phyloP scores from a whole-genome alignment of 2,113 vertebrate genomes.

The Rhombomys opimus region DNA sequence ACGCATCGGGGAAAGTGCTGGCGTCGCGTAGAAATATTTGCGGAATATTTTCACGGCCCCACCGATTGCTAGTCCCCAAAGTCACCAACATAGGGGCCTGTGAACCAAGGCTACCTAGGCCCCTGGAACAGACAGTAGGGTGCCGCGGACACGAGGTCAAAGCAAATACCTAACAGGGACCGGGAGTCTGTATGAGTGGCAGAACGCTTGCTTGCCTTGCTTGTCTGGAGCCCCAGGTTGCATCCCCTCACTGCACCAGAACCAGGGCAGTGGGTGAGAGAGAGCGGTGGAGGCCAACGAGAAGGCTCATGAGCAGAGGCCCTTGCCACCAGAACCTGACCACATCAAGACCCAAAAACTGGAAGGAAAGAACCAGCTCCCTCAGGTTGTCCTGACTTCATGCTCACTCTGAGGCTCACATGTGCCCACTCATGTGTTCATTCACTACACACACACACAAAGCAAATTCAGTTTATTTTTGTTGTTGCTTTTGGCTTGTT shows the following conservation, averaged over 20 bases:
- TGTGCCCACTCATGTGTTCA: background rate
- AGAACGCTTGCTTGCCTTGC: background rate
- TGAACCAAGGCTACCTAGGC: background rate
- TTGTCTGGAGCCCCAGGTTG: background rate
- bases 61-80: background rate
- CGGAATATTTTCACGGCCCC: background rate
- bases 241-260: background rate
- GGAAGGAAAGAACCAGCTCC: background rate
- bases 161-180: background rate
- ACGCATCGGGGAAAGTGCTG: rapidly evolving
- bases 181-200: no score
- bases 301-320: background rate
- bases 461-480: background rate
- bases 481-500: background rate
- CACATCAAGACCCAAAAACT: background rate
- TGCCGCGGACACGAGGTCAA: background rate
- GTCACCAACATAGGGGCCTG: background rate
- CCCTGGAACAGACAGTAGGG: background rate
- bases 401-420: background rate
- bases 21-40: background rate
- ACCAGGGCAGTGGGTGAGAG: no score
- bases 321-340: no score
- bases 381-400: background rate
- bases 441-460: background rate
- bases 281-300: background rate